phyloP scores from a whole-genome alignment of 2,113 vertebrate genomes.

The Pteronura brasiliensis region DNA sequence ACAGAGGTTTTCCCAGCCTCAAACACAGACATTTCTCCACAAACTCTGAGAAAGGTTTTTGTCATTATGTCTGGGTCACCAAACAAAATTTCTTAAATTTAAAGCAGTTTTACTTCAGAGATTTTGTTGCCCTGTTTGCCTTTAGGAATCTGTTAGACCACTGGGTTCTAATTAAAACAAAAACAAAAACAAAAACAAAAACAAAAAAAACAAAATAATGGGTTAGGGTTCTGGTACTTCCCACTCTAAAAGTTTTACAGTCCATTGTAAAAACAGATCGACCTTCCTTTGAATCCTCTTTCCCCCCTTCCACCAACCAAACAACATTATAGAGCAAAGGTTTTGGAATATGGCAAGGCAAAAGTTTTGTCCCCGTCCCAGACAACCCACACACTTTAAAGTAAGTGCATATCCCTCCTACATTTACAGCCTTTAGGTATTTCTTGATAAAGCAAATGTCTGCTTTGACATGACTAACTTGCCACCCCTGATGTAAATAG shows the following conservation, averaged over 20 bases:
- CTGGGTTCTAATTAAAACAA: neutral
- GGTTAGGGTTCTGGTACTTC: neutral
- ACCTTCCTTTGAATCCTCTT: neutral
- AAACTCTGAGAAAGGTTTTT: neutral
- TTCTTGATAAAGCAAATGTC: neutral
- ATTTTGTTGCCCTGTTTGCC: neutral
- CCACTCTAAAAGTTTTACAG: neutral
- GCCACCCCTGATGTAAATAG: neutral
- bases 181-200: no score
- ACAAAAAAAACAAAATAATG: neutral
- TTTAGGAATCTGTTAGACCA: neutral
- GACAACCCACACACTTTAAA: neutral
- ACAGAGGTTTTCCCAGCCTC: neutral
- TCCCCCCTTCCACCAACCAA: neutral
- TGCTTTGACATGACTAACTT: neutral
- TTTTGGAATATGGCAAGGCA: neutral
- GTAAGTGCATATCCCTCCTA: neutral
- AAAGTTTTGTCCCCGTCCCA: neutral
- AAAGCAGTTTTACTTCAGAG: neutral
- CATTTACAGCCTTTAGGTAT: neutral
- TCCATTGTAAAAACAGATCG: neutral
- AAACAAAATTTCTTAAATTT: neutral
- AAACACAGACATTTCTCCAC: neutral
- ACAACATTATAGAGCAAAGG: neutral
- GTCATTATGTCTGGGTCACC: neutral